Evolutionary conservation across 2,888 invertebrate genomes (phyloP).

Genomic region (Melinaea marsaeus): DNA sequence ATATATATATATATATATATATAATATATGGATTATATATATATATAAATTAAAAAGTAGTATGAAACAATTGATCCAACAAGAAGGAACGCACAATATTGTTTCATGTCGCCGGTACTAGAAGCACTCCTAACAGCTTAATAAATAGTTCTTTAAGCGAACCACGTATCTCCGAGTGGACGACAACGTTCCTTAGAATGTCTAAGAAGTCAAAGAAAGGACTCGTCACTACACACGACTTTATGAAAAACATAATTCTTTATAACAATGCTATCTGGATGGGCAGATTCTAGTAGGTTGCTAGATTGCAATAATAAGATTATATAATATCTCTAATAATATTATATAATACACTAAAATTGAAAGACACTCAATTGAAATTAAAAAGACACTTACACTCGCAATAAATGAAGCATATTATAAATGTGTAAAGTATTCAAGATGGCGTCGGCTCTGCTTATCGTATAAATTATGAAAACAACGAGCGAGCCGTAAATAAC

Average conservation of each 20-base stretch:
- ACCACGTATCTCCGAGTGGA: conserved; percentile 56
- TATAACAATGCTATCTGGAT: not conserved
- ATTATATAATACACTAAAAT: too few species aligned
- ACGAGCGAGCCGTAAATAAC: conserved; percentile 61
- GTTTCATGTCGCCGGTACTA: conserved; percentile 12
- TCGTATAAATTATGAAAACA: conserved; percentile 69
- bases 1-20: too few species aligned
- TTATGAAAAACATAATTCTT: not conserved
- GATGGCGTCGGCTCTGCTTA: conserved; percentile 46
- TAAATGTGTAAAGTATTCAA: conserved; percentile 56
- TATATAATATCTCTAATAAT: too few species aligned
- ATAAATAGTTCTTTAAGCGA: conserved; percentile 43
- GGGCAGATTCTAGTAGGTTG: too few species aligned
- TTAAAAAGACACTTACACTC: conserved; percentile 44
- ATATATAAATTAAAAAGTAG: too few species aligned
- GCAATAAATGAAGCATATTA: conserved; percentile 59
- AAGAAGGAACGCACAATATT: conserved; percentile 6
- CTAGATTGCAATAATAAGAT: too few species aligned
- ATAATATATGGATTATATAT: too few species aligned
- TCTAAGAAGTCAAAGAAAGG: conserved; percentile 39
- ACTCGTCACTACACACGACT: conserved; percentile 10
- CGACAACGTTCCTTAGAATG: conserved; percentile 49
- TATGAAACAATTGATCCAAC: not conserved
- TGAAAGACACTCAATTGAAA: conserved; percentile 11
- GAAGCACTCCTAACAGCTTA: conserved; percentile 36